A percentile compares a stretch with the other conserved stretches of the same genome.
Conservation (phyloP, 2,113 vertebrate genomes). For the Poicephalus meyeri region DNA sequence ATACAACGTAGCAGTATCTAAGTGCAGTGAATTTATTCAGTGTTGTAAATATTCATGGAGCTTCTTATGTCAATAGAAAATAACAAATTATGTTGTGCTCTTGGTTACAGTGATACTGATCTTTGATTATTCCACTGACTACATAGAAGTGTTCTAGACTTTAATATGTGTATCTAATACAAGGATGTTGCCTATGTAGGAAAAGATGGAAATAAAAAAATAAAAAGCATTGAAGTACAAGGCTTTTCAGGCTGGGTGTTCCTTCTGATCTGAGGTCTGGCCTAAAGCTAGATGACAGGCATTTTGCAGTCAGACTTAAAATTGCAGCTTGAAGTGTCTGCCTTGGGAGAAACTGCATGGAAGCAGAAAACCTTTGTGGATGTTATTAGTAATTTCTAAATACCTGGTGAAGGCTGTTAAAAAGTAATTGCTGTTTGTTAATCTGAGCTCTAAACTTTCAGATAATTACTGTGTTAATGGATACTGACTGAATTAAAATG, state of each 20-base stretch:
- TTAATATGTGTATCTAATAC: not conserved
- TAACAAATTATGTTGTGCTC: constrained; percentile 10
- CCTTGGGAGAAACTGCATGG: not conserved
- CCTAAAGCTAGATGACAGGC: not conserved
- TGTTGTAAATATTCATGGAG: constrained; percentile 28
- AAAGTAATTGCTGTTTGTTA: not conserved
- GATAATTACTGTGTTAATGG: not conserved
- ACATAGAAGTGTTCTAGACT: not conserved
- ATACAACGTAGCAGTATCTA: not conserved
- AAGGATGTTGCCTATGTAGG: not conserved
- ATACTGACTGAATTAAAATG: not conserved
- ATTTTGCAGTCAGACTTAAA: constrained; percentile 13
- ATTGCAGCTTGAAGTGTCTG: not conserved
- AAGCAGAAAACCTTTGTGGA: not conserved
- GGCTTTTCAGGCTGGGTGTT: not conserved
- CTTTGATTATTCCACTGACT: constrained; percentile 30
- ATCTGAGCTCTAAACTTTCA: not conserved
- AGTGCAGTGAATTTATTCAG: not conserved
- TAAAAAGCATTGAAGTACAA: not conserved
- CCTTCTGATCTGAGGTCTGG: not conserved
- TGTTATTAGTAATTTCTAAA: not conserved
- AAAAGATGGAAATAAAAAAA: not conserved
- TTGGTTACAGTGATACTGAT: not conserved
- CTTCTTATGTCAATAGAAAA: constrained; percentile 33
- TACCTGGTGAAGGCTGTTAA: not conserved